phyloP scores from a whole-genome alignment of 2,888 invertebrate species.

The Itoplectis maculator region DNA sequence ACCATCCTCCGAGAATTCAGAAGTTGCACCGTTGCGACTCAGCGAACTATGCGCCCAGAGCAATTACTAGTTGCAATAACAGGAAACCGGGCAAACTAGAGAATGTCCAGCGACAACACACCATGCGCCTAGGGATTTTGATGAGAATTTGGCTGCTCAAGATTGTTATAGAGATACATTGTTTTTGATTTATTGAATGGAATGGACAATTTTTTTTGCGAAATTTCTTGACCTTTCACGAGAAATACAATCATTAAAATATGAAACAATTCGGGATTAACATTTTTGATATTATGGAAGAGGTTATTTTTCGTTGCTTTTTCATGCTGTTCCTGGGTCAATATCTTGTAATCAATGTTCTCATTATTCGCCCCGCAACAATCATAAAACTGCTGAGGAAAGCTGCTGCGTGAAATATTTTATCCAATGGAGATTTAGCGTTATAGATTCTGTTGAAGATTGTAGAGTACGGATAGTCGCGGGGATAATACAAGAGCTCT shows the following conservation, averaged over 20 bases:
- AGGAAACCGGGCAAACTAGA: neutral
- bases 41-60: neutral
- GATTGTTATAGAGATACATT: too few species aligned
- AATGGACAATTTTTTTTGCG: too few species aligned
- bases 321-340: neutral
- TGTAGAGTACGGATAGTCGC: neutral
- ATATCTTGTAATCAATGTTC: neutral
- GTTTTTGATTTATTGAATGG: too few species aligned
- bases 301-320: too few species aligned
- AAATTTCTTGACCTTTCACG: too few species aligned
- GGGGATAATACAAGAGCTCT: constrained; percentile 30
- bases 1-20: neutral
- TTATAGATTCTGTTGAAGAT: constrained; percentile 25
- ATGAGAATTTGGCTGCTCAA: neutral
- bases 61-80: constrained; percentile 1
- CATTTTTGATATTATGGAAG: neutral
- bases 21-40: neutral
- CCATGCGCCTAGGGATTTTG: neutral
- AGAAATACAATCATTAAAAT: too few species aligned
- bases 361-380: neutral
- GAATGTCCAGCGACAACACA: neutral
- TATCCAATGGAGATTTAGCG: constrained; percentile 20
- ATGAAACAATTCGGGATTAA: neutral
- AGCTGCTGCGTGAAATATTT: neutral
- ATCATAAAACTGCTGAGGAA: neutral